Evolutionary conservation across 2,888 invertebrate genomes (phyloP), one percentile per base, ranked within the genome.

Genomic region (Monopis laevigella): DNA sequence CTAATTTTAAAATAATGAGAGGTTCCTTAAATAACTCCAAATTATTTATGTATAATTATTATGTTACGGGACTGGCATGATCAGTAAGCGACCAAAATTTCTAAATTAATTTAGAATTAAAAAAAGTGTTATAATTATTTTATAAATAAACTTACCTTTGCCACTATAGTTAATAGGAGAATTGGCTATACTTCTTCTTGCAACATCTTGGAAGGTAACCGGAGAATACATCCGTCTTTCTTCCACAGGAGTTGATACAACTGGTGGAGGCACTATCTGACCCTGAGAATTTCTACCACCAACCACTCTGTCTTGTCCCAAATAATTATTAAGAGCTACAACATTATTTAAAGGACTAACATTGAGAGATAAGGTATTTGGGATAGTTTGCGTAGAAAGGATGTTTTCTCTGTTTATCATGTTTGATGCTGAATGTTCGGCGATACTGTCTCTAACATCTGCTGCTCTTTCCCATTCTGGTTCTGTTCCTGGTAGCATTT

Each of bases 121-220:
- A n/a, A n/a, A n/a, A n/a, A n/a, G n/a, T n/a, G n/a, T n/a, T n/a
- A n/a, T n/a, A n/a, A n/a, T n/a, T 24, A 24, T 24, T 10, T 24
- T 24, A 7, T 7, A 24, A 24, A 24, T 24, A 6, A 17, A 12
- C 32, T 36, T 7, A 36, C 36, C 36, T 36, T 21, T 36, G 5
- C 36, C 42, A 10, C 13, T 45, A 24, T 62, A 68, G 51, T 85
- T 84, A 2, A 85, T 87, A 0, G 92, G 91, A 0, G 90, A 91
- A 60, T 88, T 90, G 0, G 88, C 89, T 44, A 89, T 87, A 54
- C 92, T 92, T 41, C 89, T 73, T n/a, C 88, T 70, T 0, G 90
- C 91, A 0, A 92, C 90, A 59, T 92, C 92, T 57, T 92, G 88
- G 55, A 92, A 92, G 0, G 92, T 93, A 12, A 93, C 89, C 0